Evolutionary conservation across 2,888 invertebrate species (phyloP).

Genomic region (Sinohyriopsis cumingii): DNA sequence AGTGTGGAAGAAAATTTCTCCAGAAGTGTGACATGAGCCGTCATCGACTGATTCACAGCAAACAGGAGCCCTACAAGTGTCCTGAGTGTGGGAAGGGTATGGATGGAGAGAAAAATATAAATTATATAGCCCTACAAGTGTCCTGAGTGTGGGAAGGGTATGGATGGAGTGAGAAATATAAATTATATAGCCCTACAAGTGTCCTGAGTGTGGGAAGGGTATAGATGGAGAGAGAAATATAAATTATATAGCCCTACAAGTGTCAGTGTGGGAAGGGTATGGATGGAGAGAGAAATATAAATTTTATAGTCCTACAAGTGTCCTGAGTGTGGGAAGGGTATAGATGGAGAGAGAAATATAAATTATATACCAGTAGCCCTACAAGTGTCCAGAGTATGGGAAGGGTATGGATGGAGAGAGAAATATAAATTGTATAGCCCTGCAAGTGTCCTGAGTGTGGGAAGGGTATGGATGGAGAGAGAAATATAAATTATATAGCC

Average conservation of each 20-base stretch:
- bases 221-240: background rate
- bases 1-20: slow-evolving; percentile 59
- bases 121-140: slow-evolving; percentile 57
- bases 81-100: slow-evolving; percentile 52
- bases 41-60: slow-evolving; percentile 59
- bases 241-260: slow-evolving; percentile 52
- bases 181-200: slow-evolving; percentile 55
- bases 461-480: slow-evolving; percentile 37
- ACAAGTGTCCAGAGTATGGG: slow-evolving; percentile 49
- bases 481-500: too few relatives aligned
- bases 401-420: slow-evolving; percentile 39
- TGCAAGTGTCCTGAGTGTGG: slow-evolving; percentile 50
- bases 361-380: slow-evolving; percentile 60
- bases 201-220: slow-evolving; percentile 55
- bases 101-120: background rate
- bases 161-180: background rate
- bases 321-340: slow-evolving; percentile 60
- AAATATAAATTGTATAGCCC: too few relatives aligned
- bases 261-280: slow-evolving; percentile 57
- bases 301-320: slow-evolving; percentile 61
- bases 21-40: slow-evolving; percentile 65
- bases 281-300: background rate
- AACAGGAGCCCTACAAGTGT: slow-evolving; percentile 57
- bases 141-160: slow-evolving; percentile 53
- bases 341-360: background rate